phyloP scores from a whole-genome alignment of 2,113 vertebrate species.

The Puma concolor region DNA sequence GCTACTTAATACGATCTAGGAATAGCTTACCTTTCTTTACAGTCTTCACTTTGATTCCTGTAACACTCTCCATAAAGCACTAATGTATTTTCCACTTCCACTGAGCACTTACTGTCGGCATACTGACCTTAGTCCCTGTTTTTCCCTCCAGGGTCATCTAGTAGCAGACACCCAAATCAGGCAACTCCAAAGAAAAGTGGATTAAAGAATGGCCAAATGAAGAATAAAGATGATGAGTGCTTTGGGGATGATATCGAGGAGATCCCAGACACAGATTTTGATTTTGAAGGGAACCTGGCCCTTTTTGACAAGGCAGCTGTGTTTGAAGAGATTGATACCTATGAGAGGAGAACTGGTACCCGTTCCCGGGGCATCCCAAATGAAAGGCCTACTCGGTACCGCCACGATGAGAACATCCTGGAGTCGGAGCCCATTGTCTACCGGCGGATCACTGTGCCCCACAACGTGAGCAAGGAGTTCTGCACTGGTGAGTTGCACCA shows the following conservation, averaged over 20 bases:
- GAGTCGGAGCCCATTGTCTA: conserved; percentile 95
- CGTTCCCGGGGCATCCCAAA: conserved; percentile 92
- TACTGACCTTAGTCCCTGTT: conserved; percentile 9
- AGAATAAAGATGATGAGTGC: conserved; percentile 96
- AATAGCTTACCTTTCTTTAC: background rate
- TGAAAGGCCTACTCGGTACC: conserved; percentile 92
- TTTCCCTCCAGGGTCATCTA: conserved; percentile 92
- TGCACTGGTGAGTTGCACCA: conserved; percentile 91
- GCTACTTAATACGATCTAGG: background rate
- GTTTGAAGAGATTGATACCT: conserved; percentile 96
- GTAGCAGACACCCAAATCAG: conserved; percentile 93
- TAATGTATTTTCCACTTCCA: background rate
- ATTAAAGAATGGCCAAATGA: conserved; percentile 95
- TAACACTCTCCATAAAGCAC: background rate
- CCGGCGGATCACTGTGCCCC: conserved; percentile 95
- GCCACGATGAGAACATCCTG: conserved; percentile 97
- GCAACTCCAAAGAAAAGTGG: conserved; percentile 96
- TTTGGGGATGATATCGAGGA: conserved; percentile 96
- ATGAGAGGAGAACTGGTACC: conserved; percentile 90
- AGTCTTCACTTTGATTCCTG: background rate
- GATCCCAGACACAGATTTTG: conserved; percentile 95
- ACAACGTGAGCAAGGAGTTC: conserved; percentile 92
- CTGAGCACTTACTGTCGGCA: background rate
- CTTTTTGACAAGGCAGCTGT: conserved; percentile 99
- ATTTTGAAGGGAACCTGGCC: conserved; percentile 98